A percentile compares a stretch with the other conserved stretches of the same genome.
Evolutionary conservation across 2,888 invertebrate genomes (phyloP).

Genomic region (Parasteatoda lunata): DNA sequence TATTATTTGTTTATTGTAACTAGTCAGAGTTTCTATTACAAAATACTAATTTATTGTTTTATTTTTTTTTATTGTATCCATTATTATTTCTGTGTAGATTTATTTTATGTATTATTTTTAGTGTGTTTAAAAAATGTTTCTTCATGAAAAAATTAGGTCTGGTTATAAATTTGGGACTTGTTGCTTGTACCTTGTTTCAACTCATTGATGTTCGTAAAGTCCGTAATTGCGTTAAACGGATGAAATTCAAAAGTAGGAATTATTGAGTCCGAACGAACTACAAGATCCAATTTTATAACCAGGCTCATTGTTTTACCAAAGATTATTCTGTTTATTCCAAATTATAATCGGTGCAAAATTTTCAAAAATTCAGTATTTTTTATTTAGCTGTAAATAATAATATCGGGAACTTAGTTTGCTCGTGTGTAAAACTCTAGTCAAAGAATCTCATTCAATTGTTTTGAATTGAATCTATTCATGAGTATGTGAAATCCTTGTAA

Average conservation of each 20-base stretch:
- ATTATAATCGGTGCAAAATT: too few species aligned
- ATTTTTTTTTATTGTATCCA: constrained; percentile 12
- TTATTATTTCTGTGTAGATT: constrained; percentile 29
- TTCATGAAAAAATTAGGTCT: neutral
- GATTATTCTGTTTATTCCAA: too few species aligned
- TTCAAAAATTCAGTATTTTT: neutral
- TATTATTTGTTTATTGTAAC: constrained; percentile 7
- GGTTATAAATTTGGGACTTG: neutral
- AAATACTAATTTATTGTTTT: constrained; percentile 52
- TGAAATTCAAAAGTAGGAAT: too few species aligned
- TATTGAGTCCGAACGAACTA: too few species aligned
- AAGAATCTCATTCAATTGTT: constrained; percentile 26
- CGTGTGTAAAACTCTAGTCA: constrained; percentile 36
- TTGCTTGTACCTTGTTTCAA: neutral
- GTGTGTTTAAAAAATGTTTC: neutral
- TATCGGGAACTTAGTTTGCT: neutral
- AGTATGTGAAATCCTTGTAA: neutral
- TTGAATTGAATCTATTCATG: neutral
- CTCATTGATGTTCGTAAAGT: neutral
- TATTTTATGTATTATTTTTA: constrained; percentile 26
- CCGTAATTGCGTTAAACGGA: neutral
- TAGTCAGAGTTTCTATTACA: constrained; percentile 41
- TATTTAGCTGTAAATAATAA: neutral
- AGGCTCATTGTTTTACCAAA: too few species aligned
- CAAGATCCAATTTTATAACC: too few species aligned